Conservation (phyloP, 2,113 vertebrate species). For the Muntiacus reevesi region DNA sequence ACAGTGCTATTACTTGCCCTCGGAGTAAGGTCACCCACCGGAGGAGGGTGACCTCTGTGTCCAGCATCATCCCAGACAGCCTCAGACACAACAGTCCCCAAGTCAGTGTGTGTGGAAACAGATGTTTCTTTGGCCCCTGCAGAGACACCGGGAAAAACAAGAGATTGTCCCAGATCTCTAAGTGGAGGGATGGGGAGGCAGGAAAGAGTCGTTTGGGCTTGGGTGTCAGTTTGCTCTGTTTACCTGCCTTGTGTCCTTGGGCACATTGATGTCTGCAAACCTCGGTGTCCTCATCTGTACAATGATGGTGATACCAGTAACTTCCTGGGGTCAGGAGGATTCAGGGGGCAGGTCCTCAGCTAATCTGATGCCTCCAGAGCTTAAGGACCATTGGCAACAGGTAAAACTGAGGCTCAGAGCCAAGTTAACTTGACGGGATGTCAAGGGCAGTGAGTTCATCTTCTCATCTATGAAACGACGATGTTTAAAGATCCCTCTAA, state of each 20-base stretch:
- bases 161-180: not conserved
- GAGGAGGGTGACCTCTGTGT: not conserved
- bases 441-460: not conserved
- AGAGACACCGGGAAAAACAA: not conserved
- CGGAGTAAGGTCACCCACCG: not conserved
- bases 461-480: not conserved
- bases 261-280: not conserved
- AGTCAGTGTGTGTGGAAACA: no score
- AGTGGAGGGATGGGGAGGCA: not conserved
- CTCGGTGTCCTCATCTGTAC: not conserved
- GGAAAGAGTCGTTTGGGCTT: no score
- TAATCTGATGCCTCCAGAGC: not conserved
- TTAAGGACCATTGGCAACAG: not conserved
- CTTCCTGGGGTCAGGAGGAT: not conserved
- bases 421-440: not conserved
- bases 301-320: not conserved
- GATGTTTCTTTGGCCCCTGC: not conserved
- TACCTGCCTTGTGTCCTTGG: not conserved
- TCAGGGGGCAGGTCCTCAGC: not conserved
- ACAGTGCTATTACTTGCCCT: fast-evolving
- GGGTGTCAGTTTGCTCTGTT: not conserved
- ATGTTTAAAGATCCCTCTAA: not conserved
- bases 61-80: not conserved
- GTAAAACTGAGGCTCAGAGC: not conserved
- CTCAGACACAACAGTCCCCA: not conserved